Conservation (phyloP, 2,888 invertebrate species). For the Asteroscopus sphinx region DNA sequence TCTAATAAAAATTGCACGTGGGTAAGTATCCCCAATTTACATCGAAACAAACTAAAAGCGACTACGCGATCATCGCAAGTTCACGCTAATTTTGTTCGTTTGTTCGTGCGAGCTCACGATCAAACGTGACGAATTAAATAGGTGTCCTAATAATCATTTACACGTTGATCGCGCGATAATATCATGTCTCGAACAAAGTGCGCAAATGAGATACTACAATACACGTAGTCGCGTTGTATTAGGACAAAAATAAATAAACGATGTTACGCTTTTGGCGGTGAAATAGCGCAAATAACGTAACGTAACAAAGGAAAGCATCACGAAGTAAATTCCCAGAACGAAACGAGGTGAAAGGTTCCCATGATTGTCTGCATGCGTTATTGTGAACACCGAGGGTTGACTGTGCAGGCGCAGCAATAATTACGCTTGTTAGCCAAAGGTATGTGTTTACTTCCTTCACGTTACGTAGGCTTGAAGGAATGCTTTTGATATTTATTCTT, state of each 20-base stretch:
- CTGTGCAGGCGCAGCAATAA: conserved; percentile 22
- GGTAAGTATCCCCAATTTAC: too few relatives aligned
- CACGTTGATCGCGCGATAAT: too few relatives aligned
- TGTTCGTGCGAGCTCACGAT: too few relatives aligned
- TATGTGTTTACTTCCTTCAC: conserved; percentile 24
- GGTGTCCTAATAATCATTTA: too few relatives aligned
- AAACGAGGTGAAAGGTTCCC: conserved; percentile 77
- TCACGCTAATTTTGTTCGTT: too few relatives aligned
- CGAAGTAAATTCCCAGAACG: conserved; percentile 71
- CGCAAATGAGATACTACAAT: too few relatives aligned
- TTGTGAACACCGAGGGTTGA: conserved; percentile 58
- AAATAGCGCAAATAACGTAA: conserved; percentile 52
- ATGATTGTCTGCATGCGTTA: conserved; percentile 68
- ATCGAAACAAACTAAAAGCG: too few relatives aligned
- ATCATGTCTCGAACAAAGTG: too few relatives aligned
- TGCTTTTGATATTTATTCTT: neutral
- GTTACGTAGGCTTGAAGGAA: conserved; percentile 8
- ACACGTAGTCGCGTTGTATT: too few relatives aligned
- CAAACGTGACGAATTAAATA: too few relatives aligned
- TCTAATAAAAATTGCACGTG: too few relatives aligned
- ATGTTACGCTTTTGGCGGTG: conserved; percentile 21
- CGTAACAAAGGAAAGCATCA: conserved; percentile 69
- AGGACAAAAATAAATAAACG: conserved; percentile 8
- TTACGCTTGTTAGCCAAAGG: conserved; percentile 21
- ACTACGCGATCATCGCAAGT: too few relatives aligned